Base-by-base conservation (phyloP, 1,140 invertebrate species). In the Periplaneta americana region DNA sequence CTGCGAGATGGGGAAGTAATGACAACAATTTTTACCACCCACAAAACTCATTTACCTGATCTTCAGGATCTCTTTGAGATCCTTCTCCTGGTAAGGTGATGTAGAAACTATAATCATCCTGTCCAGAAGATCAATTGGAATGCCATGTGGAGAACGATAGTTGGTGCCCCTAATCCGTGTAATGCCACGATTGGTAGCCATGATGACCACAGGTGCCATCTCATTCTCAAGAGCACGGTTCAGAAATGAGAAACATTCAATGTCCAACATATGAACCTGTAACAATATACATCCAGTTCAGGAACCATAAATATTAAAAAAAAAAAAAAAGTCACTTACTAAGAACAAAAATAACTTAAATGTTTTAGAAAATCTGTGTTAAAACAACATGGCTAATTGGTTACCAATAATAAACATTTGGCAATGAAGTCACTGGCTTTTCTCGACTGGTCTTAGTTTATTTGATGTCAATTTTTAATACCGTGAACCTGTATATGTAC, bases 181-280 rank as follows among this genome's bases (percentile, higher is more conserved):
- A 74, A 99, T 98, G 79, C 98, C 98, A 83, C 98, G 92, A 89
- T 99, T 99, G n/a, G 98, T 99, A 2, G 98, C 98, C 96, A 99
- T 99, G 13, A 99, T 98, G 4, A 99, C 94, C 34, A 99, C 94
- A 0, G 98, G 98, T 0, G 98, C 95, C 92, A 99, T 98, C 85
- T 99, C 98, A 84, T 96, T 96, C 87, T 99, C 98, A 33, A 99
- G 88, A 0, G 98, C 98, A 75, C 98, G 92, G 90, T 99, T 99
- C 1, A 99, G 88, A 87, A 97, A 99, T 1, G 98, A 99, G 89
- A 99, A 99, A 87, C 98, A 99, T 87, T 99, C 98, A 78, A 99
- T 97, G 85, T 99, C 98, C 82, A 99, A 89, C 98, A 99, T 99
- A 86, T 99, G 98, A 0, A 97, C 97, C 91, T 96, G 91, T 84